phyloP scores from a whole-genome alignment of 2,797 vertebrate genomes.

The Acropternis orthonyx region DNA sequence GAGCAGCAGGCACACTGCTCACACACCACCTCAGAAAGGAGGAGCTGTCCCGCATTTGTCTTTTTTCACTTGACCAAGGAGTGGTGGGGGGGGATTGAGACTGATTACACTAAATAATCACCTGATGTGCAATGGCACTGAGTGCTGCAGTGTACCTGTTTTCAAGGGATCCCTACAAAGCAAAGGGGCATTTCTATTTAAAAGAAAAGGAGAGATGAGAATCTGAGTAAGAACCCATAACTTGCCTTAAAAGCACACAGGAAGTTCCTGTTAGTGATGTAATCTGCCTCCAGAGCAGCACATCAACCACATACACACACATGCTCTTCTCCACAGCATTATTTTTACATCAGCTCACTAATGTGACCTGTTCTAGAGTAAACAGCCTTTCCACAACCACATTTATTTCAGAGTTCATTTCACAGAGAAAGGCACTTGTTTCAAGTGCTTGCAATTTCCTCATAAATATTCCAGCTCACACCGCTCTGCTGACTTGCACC shows the following conservation, averaged over 20 bases:
- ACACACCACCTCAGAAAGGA: not conserved
- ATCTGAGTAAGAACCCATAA: not conserved
- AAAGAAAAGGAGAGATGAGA: not conserved
- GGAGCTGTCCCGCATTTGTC: not conserved
- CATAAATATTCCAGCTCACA: not conserved
- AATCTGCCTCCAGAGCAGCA: not conserved
- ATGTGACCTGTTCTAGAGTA: not conserved
- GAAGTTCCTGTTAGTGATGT: not conserved
- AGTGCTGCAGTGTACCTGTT: not conserved
- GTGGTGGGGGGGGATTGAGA: not conserved
- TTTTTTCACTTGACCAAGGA: not conserved
- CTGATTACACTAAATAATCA: not conserved
- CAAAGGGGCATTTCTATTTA: not conserved
- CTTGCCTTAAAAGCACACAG: not conserved
- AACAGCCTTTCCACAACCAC: not conserved
- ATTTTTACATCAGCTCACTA: not conserved
- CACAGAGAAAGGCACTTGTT: not conserved
- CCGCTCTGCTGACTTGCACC: accelerated
- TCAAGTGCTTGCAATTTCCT: not conserved
- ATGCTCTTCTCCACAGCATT: not conserved
- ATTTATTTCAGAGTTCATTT: not conserved
- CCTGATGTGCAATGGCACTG: not conserved
- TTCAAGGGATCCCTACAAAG: not conserved
- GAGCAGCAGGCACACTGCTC: not conserved
- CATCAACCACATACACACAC: not conserved